Evolutionary conservation across 2,113 vertebrate species (phyloP).

Genomic region (Platysternon megacephalum): DNA sequence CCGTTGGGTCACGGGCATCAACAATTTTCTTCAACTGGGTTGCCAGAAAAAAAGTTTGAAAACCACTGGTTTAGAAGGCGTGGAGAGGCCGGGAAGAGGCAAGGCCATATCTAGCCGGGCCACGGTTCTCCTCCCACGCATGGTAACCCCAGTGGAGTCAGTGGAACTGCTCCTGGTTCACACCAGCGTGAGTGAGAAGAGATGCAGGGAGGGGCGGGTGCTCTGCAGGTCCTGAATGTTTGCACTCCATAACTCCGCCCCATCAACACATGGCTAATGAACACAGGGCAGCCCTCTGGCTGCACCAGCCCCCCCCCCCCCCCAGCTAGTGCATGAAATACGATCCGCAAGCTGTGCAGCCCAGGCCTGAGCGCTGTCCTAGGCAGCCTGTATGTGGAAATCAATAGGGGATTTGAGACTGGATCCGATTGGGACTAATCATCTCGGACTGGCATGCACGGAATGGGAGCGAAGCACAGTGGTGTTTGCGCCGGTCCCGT

Average conservation of each 20-base stretch:
- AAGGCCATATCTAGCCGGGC: neutral
- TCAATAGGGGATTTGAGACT: neutral
- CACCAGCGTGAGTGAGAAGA: neutral
- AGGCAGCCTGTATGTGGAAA: neutral
- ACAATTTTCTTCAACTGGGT: neutral
- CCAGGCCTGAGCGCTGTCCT: too few species aligned
- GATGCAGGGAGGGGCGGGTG: neutral
- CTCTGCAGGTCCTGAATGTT: neutral
- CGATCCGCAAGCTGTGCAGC: neutral
- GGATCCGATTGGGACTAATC: too few species aligned
- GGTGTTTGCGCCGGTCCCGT: neutral
- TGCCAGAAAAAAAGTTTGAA: neutral
- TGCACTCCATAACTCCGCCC: neutral
- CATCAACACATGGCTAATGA: neutral
- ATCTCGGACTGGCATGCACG: neutral
- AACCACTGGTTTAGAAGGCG: neutral
- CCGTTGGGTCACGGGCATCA: too few species aligned
- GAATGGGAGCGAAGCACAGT: neutral
- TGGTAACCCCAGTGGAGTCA: too few species aligned
- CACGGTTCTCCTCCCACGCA: neutral
- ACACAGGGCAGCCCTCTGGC: neutral
- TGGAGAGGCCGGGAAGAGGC: neutral
- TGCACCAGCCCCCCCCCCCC: too few species aligned
- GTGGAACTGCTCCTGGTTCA: neutral
- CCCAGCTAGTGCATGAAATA: neutral